Percentiles rank a stretch among this genome's conserved stretches.
These are phyloP conservation scores for Mamestra brassicae DNA, from an alignment of 2,888 invertebrate species.

Conservation along the genomic window DNA sequence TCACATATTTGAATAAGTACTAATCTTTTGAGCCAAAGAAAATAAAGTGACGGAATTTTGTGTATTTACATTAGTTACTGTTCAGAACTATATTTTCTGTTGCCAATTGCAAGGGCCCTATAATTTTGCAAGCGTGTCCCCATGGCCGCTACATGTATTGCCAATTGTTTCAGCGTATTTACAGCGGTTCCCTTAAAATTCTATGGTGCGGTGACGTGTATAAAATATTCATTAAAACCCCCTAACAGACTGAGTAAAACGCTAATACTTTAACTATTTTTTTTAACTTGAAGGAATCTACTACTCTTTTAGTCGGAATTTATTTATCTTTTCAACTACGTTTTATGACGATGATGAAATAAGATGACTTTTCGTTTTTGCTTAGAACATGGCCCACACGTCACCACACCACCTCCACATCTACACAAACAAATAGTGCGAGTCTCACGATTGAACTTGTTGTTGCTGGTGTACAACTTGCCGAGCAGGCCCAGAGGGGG, in stretches of 20 bases:
- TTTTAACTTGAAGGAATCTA: too few species aligned
- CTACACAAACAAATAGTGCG: constrained; percentile 47
- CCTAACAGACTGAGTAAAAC: too few species aligned
- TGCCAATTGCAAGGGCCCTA: constrained; percentile 66
- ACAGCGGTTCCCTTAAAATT: constrained; percentile 73
- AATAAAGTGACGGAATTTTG: constrained; percentile 41
- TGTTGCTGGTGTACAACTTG: constrained; percentile 88
- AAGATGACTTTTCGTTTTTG: background rate
- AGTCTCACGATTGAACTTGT: constrained; percentile 88
- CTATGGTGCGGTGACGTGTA: constrained; percentile 51
- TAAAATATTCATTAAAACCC: background rate
- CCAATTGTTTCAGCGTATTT: constrained; percentile 77
- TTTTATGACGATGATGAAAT: background rate
- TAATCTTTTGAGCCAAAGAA: constrained; percentile 46
- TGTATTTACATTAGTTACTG: constrained; percentile 70
- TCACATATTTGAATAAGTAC: background rate
- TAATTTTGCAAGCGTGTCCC: constrained; percentile 66
- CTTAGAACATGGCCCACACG: constrained; percentile 8
- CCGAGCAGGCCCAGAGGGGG: constrained; percentile 92
- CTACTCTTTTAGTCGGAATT: background rate
- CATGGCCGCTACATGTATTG: constrained; percentile 78
- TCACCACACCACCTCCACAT: constrained; percentile 51
- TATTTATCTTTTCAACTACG: background rate
- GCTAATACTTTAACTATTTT: too few species aligned
- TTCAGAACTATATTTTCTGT: constrained; percentile 42